Evolutionary conservation across 1,140 invertebrate species (phyloP).

Genomic region (Mesaphorura yosii): DNA sequence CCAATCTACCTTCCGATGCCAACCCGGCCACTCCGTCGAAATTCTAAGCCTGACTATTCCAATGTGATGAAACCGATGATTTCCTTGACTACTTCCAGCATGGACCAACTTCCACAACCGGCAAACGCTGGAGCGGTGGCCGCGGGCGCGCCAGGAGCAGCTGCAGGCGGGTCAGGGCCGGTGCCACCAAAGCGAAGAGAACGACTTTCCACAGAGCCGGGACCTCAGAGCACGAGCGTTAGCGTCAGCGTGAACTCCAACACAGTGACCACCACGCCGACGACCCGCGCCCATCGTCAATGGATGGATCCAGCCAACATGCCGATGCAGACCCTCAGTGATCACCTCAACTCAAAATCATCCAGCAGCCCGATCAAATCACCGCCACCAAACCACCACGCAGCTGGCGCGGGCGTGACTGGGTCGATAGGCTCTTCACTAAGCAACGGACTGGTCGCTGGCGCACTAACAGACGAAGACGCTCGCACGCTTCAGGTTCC

Average conservation of each 20-base stretch:
- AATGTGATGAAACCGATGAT: too few relatives aligned
- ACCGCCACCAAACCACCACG: constrained; percentile 38
- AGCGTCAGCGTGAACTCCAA: background rate
- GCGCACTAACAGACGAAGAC: background rate
- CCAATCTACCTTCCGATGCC: too few relatives aligned
- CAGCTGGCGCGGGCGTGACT: constrained; percentile 11
- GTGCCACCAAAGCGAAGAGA: constrained; percentile 38
- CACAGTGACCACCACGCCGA: background rate
- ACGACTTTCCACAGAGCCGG: constrained; percentile 58
- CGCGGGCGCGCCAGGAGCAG: too few relatives aligned
- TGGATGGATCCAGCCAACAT: constrained; percentile 17
- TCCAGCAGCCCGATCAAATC: constrained; percentile 54
- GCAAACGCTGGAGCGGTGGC: too few relatives aligned
- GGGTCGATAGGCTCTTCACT: background rate
- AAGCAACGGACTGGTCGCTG: background rate
- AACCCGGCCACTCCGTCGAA: too few relatives aligned
- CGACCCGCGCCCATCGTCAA: too few relatives aligned
- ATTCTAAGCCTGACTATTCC: too few relatives aligned
- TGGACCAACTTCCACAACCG: too few relatives aligned
- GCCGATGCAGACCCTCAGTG: constrained; percentile 21
- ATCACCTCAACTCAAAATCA: constrained; percentile 42
- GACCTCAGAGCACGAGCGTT: constrained; percentile 38
- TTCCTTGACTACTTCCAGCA: too few relatives aligned
- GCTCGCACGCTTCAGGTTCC: constrained; percentile 48
- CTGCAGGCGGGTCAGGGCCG: constrained; percentile 28